Conservation (phyloP, 1,140 invertebrate species). For the Sarcophaga peregrina region DNA sequence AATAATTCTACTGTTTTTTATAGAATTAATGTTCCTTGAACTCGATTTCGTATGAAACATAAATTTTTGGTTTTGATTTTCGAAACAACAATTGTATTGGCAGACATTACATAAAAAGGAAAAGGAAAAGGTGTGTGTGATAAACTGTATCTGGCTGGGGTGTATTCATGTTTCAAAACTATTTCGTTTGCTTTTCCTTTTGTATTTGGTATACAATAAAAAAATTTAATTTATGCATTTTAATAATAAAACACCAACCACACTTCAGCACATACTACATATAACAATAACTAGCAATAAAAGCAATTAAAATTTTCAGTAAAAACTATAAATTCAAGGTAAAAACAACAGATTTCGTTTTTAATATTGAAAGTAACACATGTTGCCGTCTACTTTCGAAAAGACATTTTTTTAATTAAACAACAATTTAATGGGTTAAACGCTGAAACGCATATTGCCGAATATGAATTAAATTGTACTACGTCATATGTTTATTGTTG, state of each 20-base stretch:
- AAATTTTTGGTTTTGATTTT: conserved; percentile 31
- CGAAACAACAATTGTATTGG: neutral
- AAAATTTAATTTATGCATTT: conserved; percentile 47
- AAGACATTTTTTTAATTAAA: neutral
- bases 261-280: no score
- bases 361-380: conserved; percentile 3
- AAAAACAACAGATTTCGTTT: neutral
- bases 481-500: no score
- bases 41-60: neutral
- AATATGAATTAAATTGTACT: no score
- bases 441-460: no score
- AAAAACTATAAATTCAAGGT: conserved; percentile 29
- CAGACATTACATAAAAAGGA: neutral
- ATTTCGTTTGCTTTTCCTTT: neutral
- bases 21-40: conserved; percentile 31
- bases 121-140: no score
- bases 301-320: conserved; percentile 41
- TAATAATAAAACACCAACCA: conserved; percentile 31
- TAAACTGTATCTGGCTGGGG: no score
- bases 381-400: neutral
- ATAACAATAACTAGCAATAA: neutral
- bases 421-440: neutral
- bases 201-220: conserved; percentile 18
- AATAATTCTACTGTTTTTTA: neutral
- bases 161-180: conserved; percentile 20